Conservation (phyloP, 2,797 vertebrate genomes). For the Bovichtus variegatus region DNA sequence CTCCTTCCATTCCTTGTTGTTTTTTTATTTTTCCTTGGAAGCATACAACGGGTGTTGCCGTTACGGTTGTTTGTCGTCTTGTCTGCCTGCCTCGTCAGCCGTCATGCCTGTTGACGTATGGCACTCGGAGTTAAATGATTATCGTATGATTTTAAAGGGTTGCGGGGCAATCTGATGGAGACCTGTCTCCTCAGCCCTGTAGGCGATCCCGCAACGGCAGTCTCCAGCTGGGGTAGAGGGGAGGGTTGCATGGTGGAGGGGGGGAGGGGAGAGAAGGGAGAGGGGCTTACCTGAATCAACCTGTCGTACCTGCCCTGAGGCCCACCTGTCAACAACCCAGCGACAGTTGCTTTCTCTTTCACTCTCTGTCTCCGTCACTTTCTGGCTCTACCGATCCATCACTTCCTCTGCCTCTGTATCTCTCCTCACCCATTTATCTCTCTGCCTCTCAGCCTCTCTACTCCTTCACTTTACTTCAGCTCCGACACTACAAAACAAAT, state of each 20-base stretch:
- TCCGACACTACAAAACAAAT: slow-evolving; percentile 71
- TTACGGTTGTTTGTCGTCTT: slow-evolving; percentile 70
- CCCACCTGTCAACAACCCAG: slow-evolving; percentile 80
- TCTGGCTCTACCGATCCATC: slow-evolving; percentile 66
- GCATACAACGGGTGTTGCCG: slow-evolving; percentile 37
- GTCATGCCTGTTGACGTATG: slow-evolving; percentile 71
- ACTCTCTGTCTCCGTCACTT: slow-evolving; percentile 61
- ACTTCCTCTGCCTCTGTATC: slow-evolving; percentile 63
- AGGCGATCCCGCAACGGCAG: slow-evolving; percentile 78
- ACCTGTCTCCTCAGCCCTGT: slow-evolving; percentile 76
- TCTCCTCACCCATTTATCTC: slow-evolving; percentile 66
- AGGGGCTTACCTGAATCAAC: slow-evolving; percentile 79
- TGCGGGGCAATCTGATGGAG: slow-evolving; percentile 73
- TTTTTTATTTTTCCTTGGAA: slow-evolving; percentile 44
- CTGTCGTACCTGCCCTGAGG: slow-evolving; percentile 80
- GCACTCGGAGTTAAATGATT: slow-evolving; percentile 78
- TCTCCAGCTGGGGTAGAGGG: slow-evolving; percentile 68
- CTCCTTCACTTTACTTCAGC: slow-evolving; percentile 52
- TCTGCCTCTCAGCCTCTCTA: slow-evolving; percentile 54
- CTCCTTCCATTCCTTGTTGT: slow-evolving; percentile 27
- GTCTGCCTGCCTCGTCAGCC: slow-evolving; percentile 69
- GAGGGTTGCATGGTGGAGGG: slow-evolving; percentile 21
- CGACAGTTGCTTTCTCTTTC: slow-evolving; percentile 75
- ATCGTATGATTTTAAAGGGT: slow-evolving; percentile 75
- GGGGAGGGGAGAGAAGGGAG: slow-evolving; percentile 25